Base-by-base conservation (phyloP, 2,113 vertebrate species). In the Sclerurus mexicanus region DNA sequence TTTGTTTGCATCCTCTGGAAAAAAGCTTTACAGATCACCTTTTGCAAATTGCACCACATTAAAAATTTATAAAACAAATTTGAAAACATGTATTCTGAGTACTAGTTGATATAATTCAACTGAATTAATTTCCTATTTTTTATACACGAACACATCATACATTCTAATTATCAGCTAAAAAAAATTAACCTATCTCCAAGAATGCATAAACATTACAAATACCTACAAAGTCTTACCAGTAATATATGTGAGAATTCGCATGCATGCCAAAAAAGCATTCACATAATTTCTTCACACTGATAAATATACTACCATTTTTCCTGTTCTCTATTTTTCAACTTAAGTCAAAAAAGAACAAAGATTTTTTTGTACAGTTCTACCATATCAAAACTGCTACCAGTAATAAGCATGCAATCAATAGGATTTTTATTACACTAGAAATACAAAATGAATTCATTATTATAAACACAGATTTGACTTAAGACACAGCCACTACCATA, bases 1-100 rank as follows among this genome's bases (percentile, higher is more conserved):
- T 89, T 85, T 92, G n/a, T 91, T 96, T 93, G 72, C 20, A 62
- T 93, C 13, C 62, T 42, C 63, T 82, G 16, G 13, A 49, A 94
- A 93, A 33, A 94, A 42, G 23, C 63, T 82, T 94, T 62, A 55
- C 0, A 0, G 7, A 9, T 21, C 33, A 94, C 35, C 14, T 93
- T 90, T n/a, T 67, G 6, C 59, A 93, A 96, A 95, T 35, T 87
- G 7, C 22, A 89, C 74, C 66, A 73, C 27, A 66, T 75, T 3
- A 85, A 80, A 73, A 73, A 42, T 19, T 10, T 30, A 59, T 37
- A 47, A 37, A 93, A 28, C 25, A 53, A 72, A 56, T 82, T 50
- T 78, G 50, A 78, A 47, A 64, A 8, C 20, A 64, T 13, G 25
- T 35, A 94, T 80, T 87, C n/a, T 12, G 93, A 35, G 37, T 89